A percentile compares a stretch with the other conserved stretches of the same genome.
Evolutionary conservation across 2,888 invertebrate genomes (phyloP).

Genomic region (Ectropis crepuscularia): DNA sequence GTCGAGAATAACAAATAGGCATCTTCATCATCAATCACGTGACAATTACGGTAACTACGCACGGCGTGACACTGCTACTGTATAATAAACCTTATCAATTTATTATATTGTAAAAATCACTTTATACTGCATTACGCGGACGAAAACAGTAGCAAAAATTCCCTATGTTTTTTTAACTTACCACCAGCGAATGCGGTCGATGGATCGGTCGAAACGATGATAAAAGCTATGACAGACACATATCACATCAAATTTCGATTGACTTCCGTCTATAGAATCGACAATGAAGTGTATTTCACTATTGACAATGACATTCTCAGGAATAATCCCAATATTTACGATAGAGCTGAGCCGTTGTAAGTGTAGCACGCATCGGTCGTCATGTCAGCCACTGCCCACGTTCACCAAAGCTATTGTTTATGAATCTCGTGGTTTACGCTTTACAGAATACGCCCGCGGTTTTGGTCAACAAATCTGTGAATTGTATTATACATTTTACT

Average conservation of each 20-base stretch:
- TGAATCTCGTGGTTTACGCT: conserved; percentile 67
- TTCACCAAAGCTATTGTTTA: conserved; percentile 76
- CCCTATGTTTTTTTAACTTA: too few relatives aligned
- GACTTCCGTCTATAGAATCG: conserved; percentile 50
- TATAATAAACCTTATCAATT: too few relatives aligned
- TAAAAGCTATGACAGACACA: background rate
- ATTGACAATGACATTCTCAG: conserved; percentile 41
- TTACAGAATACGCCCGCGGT: conserved; percentile 56
- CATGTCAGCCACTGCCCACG: conserved; percentile 72
- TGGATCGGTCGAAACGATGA: background rate
- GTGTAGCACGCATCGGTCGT: conserved; percentile 66
- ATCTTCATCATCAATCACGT: too few relatives aligned
- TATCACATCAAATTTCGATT: conserved; percentile 28
- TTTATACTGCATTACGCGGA: too few relatives aligned
- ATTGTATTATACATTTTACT: conserved; percentile 31
- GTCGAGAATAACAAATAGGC: too few relatives aligned
- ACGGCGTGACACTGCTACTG: too few relatives aligned
- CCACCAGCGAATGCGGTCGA: too few relatives aligned
- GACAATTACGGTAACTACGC: too few relatives aligned
- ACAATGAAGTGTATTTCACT: conserved; percentile 48
- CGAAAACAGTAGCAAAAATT: too few relatives aligned
- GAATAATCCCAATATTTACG: conserved; percentile 62
- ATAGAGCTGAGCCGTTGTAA: conserved; percentile 59
- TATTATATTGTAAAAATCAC: too few relatives aligned
- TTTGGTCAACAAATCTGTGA: conserved; percentile 34